A percentile compares a stretch with the other conserved stretches of the same genome.
These are phyloP conservation scores for Myiagra hebetior DNA, from an alignment of 2,113 vertebrate species.

Conservation along the genomic window DNA sequence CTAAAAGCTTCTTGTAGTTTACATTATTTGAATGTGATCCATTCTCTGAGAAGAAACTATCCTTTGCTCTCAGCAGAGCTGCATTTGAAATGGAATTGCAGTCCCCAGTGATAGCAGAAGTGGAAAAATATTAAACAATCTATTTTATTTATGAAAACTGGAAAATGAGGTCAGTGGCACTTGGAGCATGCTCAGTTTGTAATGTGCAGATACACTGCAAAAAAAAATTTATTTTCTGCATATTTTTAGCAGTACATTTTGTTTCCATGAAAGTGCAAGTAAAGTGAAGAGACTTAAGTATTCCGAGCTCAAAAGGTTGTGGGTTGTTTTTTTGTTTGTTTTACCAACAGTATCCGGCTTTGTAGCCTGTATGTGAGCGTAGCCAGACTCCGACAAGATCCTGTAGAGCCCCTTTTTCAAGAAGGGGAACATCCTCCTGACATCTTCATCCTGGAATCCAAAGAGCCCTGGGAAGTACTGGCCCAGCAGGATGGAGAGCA, in stretches of 20 bases:
- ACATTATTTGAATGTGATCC: background rate
- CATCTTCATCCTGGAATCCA: conserved; percentile 64
- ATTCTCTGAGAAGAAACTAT: background rate
- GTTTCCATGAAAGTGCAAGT: background rate
- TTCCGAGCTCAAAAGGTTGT: background rate
- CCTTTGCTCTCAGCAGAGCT: background rate
- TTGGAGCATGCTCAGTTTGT: background rate
- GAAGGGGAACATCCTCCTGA: conserved; percentile 63
- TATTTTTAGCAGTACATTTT: background rate
- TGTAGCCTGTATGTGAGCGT: conserved; percentile 75
- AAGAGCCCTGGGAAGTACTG: conserved; percentile 49
- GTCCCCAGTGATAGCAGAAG: background rate
- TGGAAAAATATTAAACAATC: background rate
- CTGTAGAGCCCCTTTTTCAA: conserved; percentile 47
- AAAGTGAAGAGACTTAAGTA: background rate
- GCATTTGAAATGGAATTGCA: background rate
- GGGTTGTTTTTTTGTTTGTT: background rate
- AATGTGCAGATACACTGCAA: background rate
- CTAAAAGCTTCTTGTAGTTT: background rate
- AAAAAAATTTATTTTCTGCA: background rate
- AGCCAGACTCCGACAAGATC: conserved; percentile 66
- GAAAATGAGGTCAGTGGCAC: background rate
- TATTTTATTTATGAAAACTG: conserved; percentile 8
- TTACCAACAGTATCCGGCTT: conserved; percentile 76
- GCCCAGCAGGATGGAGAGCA: conserved; percentile 66